Evolutionary conservation across 2,113 vertebrate genomes (phyloP).

Genomic region (Sterna hirundo): DNA sequence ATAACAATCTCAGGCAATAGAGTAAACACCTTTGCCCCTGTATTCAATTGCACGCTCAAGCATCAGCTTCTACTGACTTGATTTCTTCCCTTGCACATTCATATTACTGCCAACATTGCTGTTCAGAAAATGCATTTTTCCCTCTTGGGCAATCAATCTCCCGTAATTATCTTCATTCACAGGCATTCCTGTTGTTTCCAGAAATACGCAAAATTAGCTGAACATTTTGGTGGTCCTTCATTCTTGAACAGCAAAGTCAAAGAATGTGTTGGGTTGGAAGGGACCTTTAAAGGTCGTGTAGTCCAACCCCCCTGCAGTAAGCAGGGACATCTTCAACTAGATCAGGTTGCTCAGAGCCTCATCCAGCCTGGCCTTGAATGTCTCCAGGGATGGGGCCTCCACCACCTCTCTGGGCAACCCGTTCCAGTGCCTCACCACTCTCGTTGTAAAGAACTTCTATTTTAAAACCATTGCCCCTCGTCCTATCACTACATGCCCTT

Average conservation of each 20-base stretch:
- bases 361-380: no score
- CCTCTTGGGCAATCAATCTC: not conserved
- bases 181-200: not conserved
- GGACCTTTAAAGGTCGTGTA: no score
- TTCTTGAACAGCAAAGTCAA: not conserved
- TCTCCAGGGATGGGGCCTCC: no score
- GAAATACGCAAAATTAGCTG: not conserved
- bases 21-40: not conserved
- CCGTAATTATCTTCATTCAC: not conserved
- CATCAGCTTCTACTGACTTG: not conserved
- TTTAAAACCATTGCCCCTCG: no score
- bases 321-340: no score
- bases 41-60: accelerated
- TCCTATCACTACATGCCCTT: no score
- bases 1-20: not conserved
- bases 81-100: not conserved
- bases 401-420: no score
- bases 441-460: no score
- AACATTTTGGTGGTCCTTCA: not conserved
- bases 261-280: no score
- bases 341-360: no score
- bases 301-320: no score
- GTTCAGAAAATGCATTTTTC: not conserved
- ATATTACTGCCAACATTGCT: not conserved
- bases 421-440: no score